Percentiles rank a stretch among this genome's conserved stretches.
Evolutionary conservation across 2,113 vertebrate species (phyloP).

Genomic region (Entosphenus tridentatus): DNA sequence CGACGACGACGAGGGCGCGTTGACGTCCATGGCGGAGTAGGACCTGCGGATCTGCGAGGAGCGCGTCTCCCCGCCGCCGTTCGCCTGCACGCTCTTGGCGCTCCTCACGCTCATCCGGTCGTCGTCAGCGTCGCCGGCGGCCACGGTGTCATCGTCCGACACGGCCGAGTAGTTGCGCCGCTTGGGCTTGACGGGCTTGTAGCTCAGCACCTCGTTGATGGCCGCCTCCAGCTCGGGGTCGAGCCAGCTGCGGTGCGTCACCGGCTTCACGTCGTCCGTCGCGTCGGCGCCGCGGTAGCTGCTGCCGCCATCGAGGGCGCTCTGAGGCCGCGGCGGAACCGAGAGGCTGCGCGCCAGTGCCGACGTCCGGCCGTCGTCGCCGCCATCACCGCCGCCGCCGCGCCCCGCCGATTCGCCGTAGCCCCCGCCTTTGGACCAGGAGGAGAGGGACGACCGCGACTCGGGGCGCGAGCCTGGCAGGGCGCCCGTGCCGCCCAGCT

Average conservation of each 20-base stretch:
- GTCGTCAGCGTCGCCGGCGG: conserved; percentile 17
- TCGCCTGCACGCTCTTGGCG: conserved; percentile 16
- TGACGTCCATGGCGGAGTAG: conserved; percentile 20
- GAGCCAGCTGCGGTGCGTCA: conserved; percentile 45
- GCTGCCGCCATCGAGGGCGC: conserved; percentile 1
- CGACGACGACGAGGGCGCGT: conserved; percentile 12
- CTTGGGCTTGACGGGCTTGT: conserved; percentile 42
- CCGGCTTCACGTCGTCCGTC: conserved; percentile 21
- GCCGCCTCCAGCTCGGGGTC: conserved; percentile 78
- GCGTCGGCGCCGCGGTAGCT: no score
- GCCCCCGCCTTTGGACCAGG: no score
- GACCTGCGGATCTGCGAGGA: conserved; percentile 28
- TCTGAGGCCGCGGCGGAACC: conserved; percentile 40
- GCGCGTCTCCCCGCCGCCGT: conserved; percentile 16
- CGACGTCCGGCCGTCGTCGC: no score
- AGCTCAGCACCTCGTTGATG: conserved; percentile 74
- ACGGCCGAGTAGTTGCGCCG: conserved; percentile 37
- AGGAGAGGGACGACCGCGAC: no score
- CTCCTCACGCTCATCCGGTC: conserved; percentile 24
- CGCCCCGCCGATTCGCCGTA: no score
- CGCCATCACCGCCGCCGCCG: no score
- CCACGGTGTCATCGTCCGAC: conserved; percentile 23
- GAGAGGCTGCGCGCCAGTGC: conserved; percentile 49
- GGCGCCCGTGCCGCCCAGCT: no score
- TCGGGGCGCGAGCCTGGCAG: no score